Evolutionary conservation across 2,888 invertebrate genomes (phyloP), one percentile per base, ranked within the genome.

Genomic region (Octodonta nipae): DNA sequence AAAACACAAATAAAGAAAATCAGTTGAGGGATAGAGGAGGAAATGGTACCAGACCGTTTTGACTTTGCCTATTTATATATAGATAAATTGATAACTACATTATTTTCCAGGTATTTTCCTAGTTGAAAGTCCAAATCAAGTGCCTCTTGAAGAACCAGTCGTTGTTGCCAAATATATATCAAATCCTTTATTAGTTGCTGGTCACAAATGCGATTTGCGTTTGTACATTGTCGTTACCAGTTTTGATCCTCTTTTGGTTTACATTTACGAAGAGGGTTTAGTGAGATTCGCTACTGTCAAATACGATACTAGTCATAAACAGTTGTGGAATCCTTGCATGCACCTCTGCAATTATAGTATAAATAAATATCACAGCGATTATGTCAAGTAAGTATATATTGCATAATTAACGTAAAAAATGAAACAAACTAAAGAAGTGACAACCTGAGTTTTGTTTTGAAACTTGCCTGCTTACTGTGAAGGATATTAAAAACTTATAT

Each of bases 271-370:
- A 52, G 93, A 98, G 58, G 96, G 96, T 0, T 67, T 96, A 33
- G 95, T 88, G 7, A 67, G 95, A 35, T 84, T 96, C 65, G 95
- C 96, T 1, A 89, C 93, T 0, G 91, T 92, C 38, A 88, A 88
- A 56, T 95, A 92, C 60, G 84, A 92, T 54, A 73, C 84, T 51
- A 84, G 81, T 46, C 82, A 86, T 47, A 88, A 89, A 57, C 91
- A 89, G 52, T 70, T 96, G 8, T 92, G 88, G 79, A 91, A 88
- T 62, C 88, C 85, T 0, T 92, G 87, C 64, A 92, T 93, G 83
- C 95, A 96, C 63, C 72, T 96, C 10, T 96, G 95, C 55, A 96
- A 96, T 64, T 96, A 95, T 64, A 92, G 91, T 64, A 88, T 96
- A 55, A 95, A 96, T 64, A 95, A 95, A 63, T 89, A 89, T 57